A percentile compares a stretch with the other conserved stretches of the same genome.
phyloP scores from a whole-genome alignment of 2,888 invertebrate genomes.

The Melanargia galathea region DNA sequence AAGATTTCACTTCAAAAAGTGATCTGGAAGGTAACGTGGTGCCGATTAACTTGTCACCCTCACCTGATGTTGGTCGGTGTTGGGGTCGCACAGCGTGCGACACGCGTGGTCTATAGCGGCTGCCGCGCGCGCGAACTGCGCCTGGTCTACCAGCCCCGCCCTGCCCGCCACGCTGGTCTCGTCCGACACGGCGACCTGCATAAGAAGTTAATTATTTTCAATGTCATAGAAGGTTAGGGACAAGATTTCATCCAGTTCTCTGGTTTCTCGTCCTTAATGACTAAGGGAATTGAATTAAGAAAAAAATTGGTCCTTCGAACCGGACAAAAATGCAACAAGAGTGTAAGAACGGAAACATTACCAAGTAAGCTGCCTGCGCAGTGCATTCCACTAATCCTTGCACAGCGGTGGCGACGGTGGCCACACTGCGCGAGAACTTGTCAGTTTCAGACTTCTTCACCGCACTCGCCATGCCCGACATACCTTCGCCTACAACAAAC shows the following conservation, averaged over 20 bases:
- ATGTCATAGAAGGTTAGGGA: too few species aligned
- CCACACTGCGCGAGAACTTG: constrained; percentile 91
- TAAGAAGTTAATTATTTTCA: not conserved
- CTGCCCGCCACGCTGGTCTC: constrained; percentile 93
- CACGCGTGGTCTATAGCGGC: constrained; percentile 96
- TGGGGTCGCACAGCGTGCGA: constrained; percentile 86
- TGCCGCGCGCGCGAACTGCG: constrained; percentile 92
- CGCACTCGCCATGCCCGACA: constrained; percentile 96
- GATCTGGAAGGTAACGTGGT: too few species aligned
- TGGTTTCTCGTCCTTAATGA: not conserved
- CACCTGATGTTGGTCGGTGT: constrained; percentile 88
- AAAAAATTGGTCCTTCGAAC: not conserved
- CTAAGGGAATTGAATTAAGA: not conserved
- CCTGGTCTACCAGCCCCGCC: constrained; percentile 94
- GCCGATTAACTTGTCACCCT: too few species aligned
- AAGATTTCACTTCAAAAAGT: too few species aligned
- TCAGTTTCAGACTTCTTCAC: constrained; percentile 94
- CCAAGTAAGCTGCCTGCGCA: constrained; percentile 96
- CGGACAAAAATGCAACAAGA: not conserved
- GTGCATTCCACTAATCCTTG: constrained; percentile 96
- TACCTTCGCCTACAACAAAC: constrained; percentile 86
- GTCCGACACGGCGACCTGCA: constrained; percentile 93
- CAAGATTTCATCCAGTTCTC: too few species aligned
- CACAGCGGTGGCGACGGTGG: constrained; percentile 92
- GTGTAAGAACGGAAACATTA: constrained; percentile 45